Conservation (phyloP, 2,888 invertebrate genomes). For the Phoronis australis region DNA sequence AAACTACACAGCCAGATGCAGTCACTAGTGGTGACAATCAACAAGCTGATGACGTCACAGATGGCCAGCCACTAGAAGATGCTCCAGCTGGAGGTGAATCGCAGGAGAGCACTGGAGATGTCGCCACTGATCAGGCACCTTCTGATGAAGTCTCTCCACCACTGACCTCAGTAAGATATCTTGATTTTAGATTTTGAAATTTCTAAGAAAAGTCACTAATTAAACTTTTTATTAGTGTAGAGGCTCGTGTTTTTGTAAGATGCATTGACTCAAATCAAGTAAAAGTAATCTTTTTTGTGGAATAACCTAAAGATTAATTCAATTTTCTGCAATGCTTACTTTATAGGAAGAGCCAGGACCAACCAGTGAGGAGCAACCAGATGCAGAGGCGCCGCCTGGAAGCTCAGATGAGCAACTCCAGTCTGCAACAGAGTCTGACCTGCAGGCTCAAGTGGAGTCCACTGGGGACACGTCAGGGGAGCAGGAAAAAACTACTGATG, state of each 20-base stretch:
- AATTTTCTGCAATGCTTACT: no score
- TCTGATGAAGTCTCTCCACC: no score
- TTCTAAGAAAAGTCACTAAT: not conserved
- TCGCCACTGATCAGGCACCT: not conserved
- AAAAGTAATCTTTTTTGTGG: no score
- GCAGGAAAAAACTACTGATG: conserved; percentile 4
- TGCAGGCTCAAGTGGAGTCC: conserved; percentile 1
- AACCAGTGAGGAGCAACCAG: not conserved
- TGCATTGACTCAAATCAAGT: no score
- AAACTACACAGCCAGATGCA: not conserved
- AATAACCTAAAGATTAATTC: no score
- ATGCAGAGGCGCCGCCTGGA: not conserved
- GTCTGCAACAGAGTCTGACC: not conserved
- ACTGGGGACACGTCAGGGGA: conserved; percentile 1
- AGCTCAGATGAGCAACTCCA: conserved; percentile 1
- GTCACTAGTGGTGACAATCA: not conserved
- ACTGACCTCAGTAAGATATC: no score
- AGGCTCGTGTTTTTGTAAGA: no score
- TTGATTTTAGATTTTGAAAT: not conserved
- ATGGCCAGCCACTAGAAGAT: not conserved
- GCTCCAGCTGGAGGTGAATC: not conserved
- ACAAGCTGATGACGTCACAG: not conserved
- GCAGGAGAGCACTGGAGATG: not conserved
- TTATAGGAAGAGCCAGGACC: conserved; percentile 3
- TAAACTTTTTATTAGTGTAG: not conserved